Evolutionary conservation across 2,797 vertebrate species (phyloP), one percentile per base, ranked within the genome.

Genomic region (Ctenopoma kingsleyae): DNA sequence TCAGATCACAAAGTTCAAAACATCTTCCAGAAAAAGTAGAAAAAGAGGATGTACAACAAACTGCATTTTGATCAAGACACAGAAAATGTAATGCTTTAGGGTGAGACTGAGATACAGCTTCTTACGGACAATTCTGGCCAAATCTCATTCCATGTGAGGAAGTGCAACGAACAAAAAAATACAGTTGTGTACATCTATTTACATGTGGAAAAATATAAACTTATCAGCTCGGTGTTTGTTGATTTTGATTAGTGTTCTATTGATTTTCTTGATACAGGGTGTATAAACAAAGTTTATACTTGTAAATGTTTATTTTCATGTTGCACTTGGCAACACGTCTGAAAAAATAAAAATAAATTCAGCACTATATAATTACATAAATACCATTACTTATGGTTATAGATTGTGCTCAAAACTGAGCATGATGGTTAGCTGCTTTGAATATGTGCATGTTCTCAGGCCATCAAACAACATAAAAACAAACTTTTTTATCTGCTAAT

Each of bases 31-130:
- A 78, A 13, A 40, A 48, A 1, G 25, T 54, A 0, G 76, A 78
- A 13, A 36, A 48, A 1, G 19, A 79, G 27, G 6, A 25, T 0
- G 30, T 0, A 2, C 68, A 41, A 25, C 87, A 91, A 76, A 86
- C 80, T 30, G 3, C 78, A 6, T 2, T 93, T 41, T 93, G 80
- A 91, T 63, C 51, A 38, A 23, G 35, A n/a, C 35, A 35, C 9
- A n/a, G 3, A 54, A 38, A 23, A 30, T 4, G 16, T 3, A 16
- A 32, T 25, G 11, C 4, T 32, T 17, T 11, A 49, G 19, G 15
- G n/a, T 13, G 2, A 53, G 6, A 25, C 8, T 6, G 15, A 50
- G 20, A 63, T 53, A 30, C 27, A 38, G 17, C 43, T 17, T 5
- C 54, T 10, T 1, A 9, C 4, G 54, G 41, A 38, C 2, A 12